Percentiles rank a stretch among this genome's conserved stretches.
phyloP scores from a whole-genome alignment of 2,113 vertebrate genomes.

The Parus major region DNA sequence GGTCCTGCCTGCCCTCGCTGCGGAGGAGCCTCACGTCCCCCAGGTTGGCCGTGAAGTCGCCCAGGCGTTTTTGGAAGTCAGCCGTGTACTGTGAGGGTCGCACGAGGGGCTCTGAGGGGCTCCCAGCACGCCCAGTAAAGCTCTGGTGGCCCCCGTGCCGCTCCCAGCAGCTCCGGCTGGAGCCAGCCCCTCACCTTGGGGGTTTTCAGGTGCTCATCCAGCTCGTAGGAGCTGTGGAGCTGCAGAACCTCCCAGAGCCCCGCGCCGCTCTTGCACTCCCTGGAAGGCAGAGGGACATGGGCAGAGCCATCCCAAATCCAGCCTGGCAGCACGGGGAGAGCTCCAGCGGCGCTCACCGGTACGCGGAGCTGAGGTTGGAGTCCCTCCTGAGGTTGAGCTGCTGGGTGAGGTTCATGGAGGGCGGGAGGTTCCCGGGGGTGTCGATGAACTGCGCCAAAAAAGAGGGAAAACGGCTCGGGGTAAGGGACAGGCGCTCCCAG shows the following conservation, averaged over 20 bases:
- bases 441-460: conserved; percentile 71
- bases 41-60: not conserved
- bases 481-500: not conserved
- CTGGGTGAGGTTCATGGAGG: conserved; percentile 63
- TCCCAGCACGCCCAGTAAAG: not conserved
- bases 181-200: conserved; percentile 59
- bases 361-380: conserved; percentile 63
- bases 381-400: conserved; percentile 68
- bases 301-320: rapidly evolving
- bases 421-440: conserved; percentile 70
- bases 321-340: rapidly evolving
- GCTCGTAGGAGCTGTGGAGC: conserved; percentile 54
- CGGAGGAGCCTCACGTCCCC: conserved; percentile 53
- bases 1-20: conserved; percentile 50
- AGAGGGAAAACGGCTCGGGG: not conserved
- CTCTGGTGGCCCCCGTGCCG: rapidly evolving
- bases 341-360: conserved; percentile 57
- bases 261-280: conserved; percentile 68
- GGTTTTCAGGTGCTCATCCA: conserved; percentile 67
- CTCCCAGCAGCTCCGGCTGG: not conserved
- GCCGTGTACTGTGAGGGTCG: conserved; percentile 43
- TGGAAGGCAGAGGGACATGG: not conserved
- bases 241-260: conserved; percentile 75
- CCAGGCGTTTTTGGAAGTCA: conserved; percentile 49
- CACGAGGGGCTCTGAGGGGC: not conserved